A percentile compares a stretch with the other conserved stretches of the same genome.
These are phyloP conservation scores for Epinotia nisella DNA, from an alignment of 2,888 invertebrate species.

Conservation along the genomic window DNA sequence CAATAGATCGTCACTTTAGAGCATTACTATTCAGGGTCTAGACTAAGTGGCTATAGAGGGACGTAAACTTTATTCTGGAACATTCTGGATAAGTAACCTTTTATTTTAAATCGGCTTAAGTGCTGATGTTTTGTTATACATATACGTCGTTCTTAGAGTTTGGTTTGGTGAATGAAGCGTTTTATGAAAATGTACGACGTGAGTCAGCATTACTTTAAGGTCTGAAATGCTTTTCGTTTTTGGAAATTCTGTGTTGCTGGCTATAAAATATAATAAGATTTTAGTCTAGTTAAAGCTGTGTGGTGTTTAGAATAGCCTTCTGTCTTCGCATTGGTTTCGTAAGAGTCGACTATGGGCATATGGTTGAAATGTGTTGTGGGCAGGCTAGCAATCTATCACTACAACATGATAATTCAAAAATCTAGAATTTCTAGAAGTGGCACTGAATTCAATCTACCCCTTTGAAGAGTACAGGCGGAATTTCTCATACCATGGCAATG, in stretches of 20 bases:
- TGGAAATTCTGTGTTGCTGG: not conserved
- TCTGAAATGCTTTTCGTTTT: not conserved
- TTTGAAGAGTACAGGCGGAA: too few relatives aligned
- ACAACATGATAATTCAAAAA: too few relatives aligned
- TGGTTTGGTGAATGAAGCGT: not conserved
- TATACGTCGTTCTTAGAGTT: not conserved
- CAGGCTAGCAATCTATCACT: too few relatives aligned
- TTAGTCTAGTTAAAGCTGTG: too few relatives aligned
- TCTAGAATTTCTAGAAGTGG: too few relatives aligned
- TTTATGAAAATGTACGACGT: conserved; percentile 9
- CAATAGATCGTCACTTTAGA: conserved; percentile 3
- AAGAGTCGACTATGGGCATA: too few relatives aligned
- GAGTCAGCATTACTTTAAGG: not conserved
- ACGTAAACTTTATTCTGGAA: not conserved
- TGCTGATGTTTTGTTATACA: not conserved
- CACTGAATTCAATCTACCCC: too few relatives aligned
- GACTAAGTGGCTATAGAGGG: conserved; percentile 8
- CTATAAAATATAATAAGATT: not conserved
- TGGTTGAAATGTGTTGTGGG: too few relatives aligned
- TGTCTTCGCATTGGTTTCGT: too few relatives aligned
- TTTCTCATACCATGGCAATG: too few relatives aligned
- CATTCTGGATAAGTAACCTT: not conserved
- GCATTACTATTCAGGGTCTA: conserved; percentile 11
- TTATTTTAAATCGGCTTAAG: not conserved
- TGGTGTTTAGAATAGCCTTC: too few relatives aligned